Percentiles rank a stretch among this genome's conserved stretches.
phyloP scores from a whole-genome alignment of 2,797 vertebrate genomes.

The Thripadectes ignobilis region DNA sequence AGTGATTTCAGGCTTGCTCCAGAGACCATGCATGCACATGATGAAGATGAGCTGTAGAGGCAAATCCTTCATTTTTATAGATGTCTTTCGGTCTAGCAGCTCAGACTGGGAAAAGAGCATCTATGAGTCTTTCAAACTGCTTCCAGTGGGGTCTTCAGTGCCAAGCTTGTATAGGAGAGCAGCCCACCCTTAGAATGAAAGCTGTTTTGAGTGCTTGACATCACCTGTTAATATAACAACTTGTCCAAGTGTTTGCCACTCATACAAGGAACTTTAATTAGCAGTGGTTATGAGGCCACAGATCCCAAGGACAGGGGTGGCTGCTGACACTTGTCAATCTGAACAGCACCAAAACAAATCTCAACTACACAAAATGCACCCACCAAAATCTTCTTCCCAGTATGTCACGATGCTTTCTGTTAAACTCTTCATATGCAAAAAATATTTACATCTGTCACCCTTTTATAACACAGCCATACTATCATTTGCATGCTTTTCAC shows the following conservation, averaged over 20 bases:
- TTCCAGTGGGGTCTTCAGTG: background rate
- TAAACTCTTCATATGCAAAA: background rate
- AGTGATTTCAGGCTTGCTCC: background rate
- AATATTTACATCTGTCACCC: background rate
- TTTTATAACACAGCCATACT: background rate
- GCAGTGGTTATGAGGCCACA: background rate
- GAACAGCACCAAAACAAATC: background rate
- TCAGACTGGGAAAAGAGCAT: background rate
- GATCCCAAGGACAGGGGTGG: background rate
- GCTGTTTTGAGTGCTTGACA: background rate
- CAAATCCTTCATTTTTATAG: background rate
- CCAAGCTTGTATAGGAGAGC: background rate
- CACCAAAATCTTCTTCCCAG: background rate
- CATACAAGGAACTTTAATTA: background rate
- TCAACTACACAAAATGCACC: background rate
- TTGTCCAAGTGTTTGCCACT: background rate
- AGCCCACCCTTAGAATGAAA: background rate
- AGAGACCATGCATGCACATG: rapidly evolving
- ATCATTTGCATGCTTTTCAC: background rate
- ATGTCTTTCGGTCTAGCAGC: background rate
- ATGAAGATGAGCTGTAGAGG: background rate
- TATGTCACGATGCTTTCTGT: background rate
- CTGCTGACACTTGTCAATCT: background rate
- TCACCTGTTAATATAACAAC: background rate
- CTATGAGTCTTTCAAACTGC: background rate